Percentiles rank a stretch among this genome's conserved stretches.
Conservation (phyloP, 37 sponge, comb jelly and placozoan species). For the Halichondria panicea region DNA sequence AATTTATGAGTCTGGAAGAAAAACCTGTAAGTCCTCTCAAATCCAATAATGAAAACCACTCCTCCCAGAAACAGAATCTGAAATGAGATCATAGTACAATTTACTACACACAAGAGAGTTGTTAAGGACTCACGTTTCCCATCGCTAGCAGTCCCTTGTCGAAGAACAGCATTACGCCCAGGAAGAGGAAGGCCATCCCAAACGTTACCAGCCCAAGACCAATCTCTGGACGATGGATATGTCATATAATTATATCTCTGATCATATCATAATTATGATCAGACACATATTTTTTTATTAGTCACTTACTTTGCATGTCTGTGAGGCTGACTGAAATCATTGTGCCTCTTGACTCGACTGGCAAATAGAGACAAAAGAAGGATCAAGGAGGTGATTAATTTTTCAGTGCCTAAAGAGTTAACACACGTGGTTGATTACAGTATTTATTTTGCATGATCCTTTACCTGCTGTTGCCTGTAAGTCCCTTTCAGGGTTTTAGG, state of each 20-base stretch:
- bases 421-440: too few relatives aligned
- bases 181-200: slow-evolving; percentile 81
- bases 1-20: slow-evolving; percentile 92
- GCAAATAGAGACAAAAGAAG: too few relatives aligned
- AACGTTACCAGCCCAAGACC: slow-evolving; percentile 91
- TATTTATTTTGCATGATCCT: too few relatives aligned
- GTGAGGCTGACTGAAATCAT: slow-evolving; percentile 56
- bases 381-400: too few relatives aligned
- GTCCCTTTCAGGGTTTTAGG: too few relatives aligned
- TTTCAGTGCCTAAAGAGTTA: too few relatives aligned
- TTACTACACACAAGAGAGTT: neutral
- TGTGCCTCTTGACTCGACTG: too few relatives aligned
- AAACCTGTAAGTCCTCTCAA: slow-evolving; percentile 86
- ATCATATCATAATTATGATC: neutral
- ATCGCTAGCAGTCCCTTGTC: slow-evolving; percentile 93
- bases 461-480: too few relatives aligned
- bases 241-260: neutral
- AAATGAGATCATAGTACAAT: neutral
- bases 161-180: slow-evolving; percentile 90
- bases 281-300: neutral
- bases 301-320: slow-evolving; percentile 79
- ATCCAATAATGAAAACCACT: slow-evolving; percentile 87
- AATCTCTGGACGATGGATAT: slow-evolving; percentile 59
- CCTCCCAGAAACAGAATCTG: slow-evolving; percentile 94
- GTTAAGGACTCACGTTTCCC: slow-evolving; percentile 82